Evolutionary conservation across 2,888 invertebrate species (phyloP), one percentile per base, ranked within the genome.

Genomic region (Ochropleura plecta): DNA sequence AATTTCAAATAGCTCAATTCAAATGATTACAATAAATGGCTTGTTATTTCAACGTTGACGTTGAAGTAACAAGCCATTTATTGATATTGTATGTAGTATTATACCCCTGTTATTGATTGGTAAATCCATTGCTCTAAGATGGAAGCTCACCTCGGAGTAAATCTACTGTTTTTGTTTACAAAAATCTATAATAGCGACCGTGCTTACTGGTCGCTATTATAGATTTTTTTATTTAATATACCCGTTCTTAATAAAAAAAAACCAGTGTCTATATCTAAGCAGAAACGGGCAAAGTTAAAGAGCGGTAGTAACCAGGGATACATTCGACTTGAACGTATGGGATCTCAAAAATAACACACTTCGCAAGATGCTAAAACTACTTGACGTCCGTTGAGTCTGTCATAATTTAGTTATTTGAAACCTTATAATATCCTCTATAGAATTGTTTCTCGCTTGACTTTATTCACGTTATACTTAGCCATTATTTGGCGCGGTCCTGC

Each of bases 401-500:
- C 71, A 78, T 70, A 76, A 71, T 76, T 74, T 67, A 59, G 76
- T 73, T 65, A 91, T 88, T 86, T 87, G 81, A 85, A 90, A 90
- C 91, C 90, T 92, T 93, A 92, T 81, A 72, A 40, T 51, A 73
- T 79, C 76, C 73, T 59, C 1, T 65, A 84, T 90, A 93, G 88
- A 90, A 91, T 85, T 87, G 90, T 90, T 89, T 91, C 90, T 94
- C 83, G 91, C 84, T 73, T 87, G 86, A 78, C 78, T 82, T 74
- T 79, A 86, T 85, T 81, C 78, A 75, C 79, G 83, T 82, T 86
- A 79, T 85, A 88, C 91, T 91, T 90, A 87, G 91, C 90, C 91
- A 94, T 94, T 92, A 94, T 94, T 94, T 92, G 91, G 92, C 91
- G 92, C 91, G 92, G 92, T 91, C 91, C 92, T 90, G 92, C 88